phyloP scores from a whole-genome alignment of 2,797 vertebrate species.

The Muraenolepis orangiensis region DNA sequence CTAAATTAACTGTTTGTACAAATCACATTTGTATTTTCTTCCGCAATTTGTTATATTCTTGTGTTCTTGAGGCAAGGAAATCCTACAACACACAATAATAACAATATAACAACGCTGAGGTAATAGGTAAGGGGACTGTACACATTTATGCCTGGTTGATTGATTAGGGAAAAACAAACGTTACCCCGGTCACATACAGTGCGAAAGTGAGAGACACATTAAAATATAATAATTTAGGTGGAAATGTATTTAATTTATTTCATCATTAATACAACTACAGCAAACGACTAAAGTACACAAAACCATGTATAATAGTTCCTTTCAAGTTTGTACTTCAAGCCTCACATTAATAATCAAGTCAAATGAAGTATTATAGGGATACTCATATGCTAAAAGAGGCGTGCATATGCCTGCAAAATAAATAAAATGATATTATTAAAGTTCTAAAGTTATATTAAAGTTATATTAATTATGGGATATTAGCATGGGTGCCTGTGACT shows the following conservation, averaged over 20 bases:
- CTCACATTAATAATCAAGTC: constrained; percentile 4
- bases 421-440: no score
- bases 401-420: background rate
- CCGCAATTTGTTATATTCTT: background rate
- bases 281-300: constrained; percentile 6
- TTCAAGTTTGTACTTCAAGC: no score
- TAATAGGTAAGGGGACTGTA: background rate
- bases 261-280: constrained; percentile 7
- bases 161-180: background rate
- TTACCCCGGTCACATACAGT: no score
- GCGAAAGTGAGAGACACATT: constrained; percentile 7
- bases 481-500: background rate
- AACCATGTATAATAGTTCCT: background rate
- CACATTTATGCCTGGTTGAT: background rate
- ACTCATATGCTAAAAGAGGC: background rate
- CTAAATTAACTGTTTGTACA: no score
- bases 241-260: constrained; percentile 5
- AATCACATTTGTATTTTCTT: background rate
- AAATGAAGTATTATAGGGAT: background rate
- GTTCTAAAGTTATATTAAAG: no score
- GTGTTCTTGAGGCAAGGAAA: background rate
- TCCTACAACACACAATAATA: background rate
- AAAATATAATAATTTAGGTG: background rate
- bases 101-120: background rate
- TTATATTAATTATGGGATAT: background rate